These are phyloP conservation scores for Merops nubicus DNA, from an alignment of 2,113 vertebrate species.

Conservation along the genomic window DNA sequence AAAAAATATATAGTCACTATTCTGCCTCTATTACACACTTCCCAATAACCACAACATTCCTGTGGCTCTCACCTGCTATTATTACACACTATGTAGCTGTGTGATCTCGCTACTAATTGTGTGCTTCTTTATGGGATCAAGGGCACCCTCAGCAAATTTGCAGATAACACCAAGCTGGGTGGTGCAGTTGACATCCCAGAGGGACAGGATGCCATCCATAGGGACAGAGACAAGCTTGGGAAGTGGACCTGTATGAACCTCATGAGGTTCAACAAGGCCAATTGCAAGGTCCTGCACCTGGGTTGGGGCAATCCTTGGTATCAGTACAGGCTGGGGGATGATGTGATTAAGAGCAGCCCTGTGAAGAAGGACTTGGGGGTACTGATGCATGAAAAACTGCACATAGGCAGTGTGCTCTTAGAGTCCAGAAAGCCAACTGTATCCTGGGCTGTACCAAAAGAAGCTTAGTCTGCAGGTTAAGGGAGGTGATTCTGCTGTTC, in stretches of 20 bases:
- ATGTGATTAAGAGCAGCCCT: background rate
- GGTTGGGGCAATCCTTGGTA: background rate
- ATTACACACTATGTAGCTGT: background rate
- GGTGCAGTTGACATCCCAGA: background rate
- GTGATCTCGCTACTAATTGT: background rate
- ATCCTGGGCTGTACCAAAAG: too few relatives aligned
- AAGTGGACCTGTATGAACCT: background rate
- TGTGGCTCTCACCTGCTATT: background rate
- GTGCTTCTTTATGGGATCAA: background rate
- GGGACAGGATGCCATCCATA: background rate
- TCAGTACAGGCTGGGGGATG: background rate
- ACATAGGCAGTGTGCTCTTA: too few relatives aligned
- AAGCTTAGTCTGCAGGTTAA: background rate
- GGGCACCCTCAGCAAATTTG: background rate
- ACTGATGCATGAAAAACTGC: too few relatives aligned
- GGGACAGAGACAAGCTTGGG: background rate
- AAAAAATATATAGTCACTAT: background rate
- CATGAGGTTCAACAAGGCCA: background rate
- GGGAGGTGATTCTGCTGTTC: background rate
- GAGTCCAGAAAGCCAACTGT: too few relatives aligned
- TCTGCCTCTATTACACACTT: background rate
- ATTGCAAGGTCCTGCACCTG: background rate
- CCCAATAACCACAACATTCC: background rate
- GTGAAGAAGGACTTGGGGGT: background rate
- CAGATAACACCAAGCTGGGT: background rate